Conservation (phyloP, 2,888 invertebrate genomes). For the Cecidostiba fungosa region DNA sequence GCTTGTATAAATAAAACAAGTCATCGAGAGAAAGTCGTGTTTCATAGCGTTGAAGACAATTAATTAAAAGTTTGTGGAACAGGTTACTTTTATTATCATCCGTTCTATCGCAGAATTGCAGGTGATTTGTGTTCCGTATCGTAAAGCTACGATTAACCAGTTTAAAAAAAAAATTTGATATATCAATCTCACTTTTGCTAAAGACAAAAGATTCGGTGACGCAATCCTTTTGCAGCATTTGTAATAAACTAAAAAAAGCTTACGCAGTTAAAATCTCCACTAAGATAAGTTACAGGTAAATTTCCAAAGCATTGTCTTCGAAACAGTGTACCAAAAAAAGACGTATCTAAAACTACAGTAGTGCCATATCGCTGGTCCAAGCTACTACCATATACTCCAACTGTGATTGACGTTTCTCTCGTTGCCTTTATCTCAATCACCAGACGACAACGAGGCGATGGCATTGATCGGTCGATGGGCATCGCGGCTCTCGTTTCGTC, state of each 20-base stretch:
- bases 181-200: no score
- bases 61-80: not conserved
- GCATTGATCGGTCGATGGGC: not conserved
- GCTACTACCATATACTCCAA: not conserved
- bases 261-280: not conserved
- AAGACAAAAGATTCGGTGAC: not conserved
- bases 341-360: not conserved
- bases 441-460: constrained; percentile 7
- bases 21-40: not conserved
- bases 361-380: not conserved
- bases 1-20: not conserved
- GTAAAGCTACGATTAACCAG: not conserved
- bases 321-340: not conserved
- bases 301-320: not conserved
- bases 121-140: not conserved
- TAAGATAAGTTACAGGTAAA: not conserved
- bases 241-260: not conserved
- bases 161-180: not conserved
- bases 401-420: constrained; percentile 23
- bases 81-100: not conserved
- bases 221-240: not conserved
- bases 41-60: not conserved
- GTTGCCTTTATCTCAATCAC: constrained; percentile 1
- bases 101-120: not conserved
- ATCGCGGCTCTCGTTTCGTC: constrained; percentile 8